These are phyloP conservation scores for Beris chalybata DNA, from an alignment of 2,888 invertebrate species.

Conservation along the genomic window DNA sequence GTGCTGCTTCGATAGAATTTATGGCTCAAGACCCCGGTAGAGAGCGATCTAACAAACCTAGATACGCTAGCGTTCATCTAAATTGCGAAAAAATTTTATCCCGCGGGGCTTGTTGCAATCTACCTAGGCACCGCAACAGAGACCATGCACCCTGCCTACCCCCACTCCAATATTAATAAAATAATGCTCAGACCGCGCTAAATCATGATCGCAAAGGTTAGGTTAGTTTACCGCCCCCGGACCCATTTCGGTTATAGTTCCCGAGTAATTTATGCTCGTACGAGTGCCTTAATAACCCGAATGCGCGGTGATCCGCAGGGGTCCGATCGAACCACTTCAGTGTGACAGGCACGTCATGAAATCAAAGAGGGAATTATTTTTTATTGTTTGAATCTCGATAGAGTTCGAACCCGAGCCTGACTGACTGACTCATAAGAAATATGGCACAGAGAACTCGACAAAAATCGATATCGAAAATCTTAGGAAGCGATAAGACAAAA, in stretches of 20 bases:
- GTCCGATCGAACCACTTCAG: constrained; percentile 19
- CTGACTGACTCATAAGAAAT: too few species aligned
- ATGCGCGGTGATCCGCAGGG: constrained; percentile 27
- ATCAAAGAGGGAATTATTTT: constrained; percentile 7
- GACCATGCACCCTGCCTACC: neutral
- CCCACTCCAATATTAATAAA: constrained; percentile 25
- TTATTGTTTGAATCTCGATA: too few species aligned
- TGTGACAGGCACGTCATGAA: constrained; percentile 23
- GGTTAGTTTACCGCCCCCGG: constrained; percentile 28
- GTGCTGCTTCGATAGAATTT: constrained; percentile 15
- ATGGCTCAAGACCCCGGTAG: constrained; percentile 13
- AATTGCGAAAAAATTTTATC: constrained; percentile 15
- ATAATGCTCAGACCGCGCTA: constrained; percentile 24
- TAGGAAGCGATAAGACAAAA: too few species aligned
- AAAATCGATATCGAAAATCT: too few species aligned
- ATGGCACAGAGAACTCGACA: too few species aligned
- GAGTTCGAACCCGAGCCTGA: too few species aligned
- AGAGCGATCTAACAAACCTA: constrained; percentile 28
- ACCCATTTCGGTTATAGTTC: constrained; percentile 8
- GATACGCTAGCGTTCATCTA: constrained; percentile 19
- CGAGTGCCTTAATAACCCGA: constrained; percentile 31
- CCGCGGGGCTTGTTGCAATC: constrained; percentile 22
- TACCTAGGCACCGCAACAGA: too few species aligned
- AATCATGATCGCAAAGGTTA: constrained; percentile 32
- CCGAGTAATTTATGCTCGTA: constrained; percentile 26